phyloP scores from a whole-genome alignment of 2,797 vertebrate genomes.

The Falco cherrug region DNA sequence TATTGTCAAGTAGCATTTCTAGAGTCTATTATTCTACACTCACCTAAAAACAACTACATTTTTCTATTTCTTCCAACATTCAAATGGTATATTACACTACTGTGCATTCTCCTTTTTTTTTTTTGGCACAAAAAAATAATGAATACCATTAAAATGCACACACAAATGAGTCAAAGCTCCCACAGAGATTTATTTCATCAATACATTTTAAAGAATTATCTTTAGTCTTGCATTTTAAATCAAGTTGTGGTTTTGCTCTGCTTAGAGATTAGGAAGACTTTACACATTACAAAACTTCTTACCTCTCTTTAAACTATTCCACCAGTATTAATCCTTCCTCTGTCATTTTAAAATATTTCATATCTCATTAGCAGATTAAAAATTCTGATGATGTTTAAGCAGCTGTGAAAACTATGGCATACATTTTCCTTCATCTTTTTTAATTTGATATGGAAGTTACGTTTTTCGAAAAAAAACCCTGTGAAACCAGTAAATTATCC shows the following conservation, averaged over 20 bases:
- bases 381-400: not conserved
- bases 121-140: not conserved
- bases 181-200: not conserved
- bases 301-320: not conserved
- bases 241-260: not conserved
- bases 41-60: not conserved
- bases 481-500: not conserved
- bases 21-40: not conserved
- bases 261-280: not conserved
- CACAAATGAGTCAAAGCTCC: not conserved
- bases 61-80: not conserved
- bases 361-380: not conserved
- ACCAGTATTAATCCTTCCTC: not conserved
- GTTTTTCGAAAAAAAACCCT: not conserved
- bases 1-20: not conserved
- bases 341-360: not conserved
- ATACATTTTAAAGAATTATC: not conserved
- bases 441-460: not conserved
- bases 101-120: not conserved
- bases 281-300: not conserved
- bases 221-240: not conserved
- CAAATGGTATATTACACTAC: not conserved
- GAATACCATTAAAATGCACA: not conserved
- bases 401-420: not conserved
- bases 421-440: not conserved